A percentile compares a stretch with the other conserved stretches of the same genome.
Evolutionary conservation across 2,113 vertebrate species (phyloP).

Genomic region (Melozone crissalis): DNA sequence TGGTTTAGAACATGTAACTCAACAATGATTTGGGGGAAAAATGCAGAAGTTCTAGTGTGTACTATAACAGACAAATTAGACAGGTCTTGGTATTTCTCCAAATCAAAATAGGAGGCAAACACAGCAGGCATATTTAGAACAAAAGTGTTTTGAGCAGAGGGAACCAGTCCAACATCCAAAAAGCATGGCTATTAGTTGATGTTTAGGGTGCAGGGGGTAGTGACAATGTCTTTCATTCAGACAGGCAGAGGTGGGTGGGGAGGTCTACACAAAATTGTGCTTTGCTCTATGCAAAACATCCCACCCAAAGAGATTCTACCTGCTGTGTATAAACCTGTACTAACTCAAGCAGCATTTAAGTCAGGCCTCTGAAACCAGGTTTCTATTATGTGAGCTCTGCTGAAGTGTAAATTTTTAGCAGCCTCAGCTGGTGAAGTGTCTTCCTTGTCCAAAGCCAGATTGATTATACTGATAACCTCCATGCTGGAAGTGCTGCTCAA

Average conservation of each 20-base stretch:
- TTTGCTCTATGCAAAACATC: not conserved
- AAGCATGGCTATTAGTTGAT: conserved; percentile 30
- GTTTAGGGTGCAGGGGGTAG: conserved; percentile 19
- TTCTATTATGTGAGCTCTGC: conserved; percentile 81
- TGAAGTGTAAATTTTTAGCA: conserved; percentile 52
- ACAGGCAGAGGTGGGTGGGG: not conserved
- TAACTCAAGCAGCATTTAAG: conserved; percentile 50
- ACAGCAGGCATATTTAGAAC: not conserved
- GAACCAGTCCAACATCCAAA: conserved; percentile 44
- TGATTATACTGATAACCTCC: conserved; percentile 97
- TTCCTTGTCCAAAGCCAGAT: conserved; percentile 92
- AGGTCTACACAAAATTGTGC: conserved; percentile 9
- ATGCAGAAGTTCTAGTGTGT: not conserved
- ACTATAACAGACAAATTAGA: not conserved
- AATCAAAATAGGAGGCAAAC: not conserved
- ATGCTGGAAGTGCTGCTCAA: conserved; percentile 98
- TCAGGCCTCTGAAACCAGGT: conserved; percentile 58
- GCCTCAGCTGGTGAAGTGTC: conserved; percentile 93
- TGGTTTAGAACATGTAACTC: not conserved
- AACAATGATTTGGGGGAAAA: not conserved
- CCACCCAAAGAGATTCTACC: conserved; percentile 31
- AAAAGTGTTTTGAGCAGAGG: not conserved
- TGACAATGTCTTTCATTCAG: not conserved
- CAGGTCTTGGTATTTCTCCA: not conserved
- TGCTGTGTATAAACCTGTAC: conserved; percentile 32